These are phyloP conservation scores for Entelurus aequoreus DNA, from an alignment of 2,113 vertebrate genomes.

Conservation along the genomic window DNA sequence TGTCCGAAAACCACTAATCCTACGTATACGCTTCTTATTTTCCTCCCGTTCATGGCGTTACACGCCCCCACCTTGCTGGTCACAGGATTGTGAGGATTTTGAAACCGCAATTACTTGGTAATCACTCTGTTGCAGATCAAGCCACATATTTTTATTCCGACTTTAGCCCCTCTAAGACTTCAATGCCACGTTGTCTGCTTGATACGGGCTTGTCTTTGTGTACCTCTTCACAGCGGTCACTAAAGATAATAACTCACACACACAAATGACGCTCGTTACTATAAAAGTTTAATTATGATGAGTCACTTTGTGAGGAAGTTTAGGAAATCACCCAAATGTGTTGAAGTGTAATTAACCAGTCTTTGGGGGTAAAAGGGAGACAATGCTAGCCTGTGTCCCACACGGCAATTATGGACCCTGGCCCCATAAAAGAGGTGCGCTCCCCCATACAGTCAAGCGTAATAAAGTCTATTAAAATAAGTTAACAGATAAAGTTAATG, in stretches of 20 bases:
- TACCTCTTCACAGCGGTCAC: not conserved
- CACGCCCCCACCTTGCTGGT: too few species aligned
- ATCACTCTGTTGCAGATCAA: constrained; percentile 21
- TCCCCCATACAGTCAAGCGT: constrained; percentile 38
- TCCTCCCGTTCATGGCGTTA: too few species aligned
- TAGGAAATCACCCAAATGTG: constrained; percentile 13
- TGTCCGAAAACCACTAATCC: too few species aligned
- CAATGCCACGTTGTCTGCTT: constrained; percentile 1
- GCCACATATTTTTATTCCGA: not conserved
- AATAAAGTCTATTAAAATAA: constrained; percentile 35
- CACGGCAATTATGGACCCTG: constrained; percentile 38
- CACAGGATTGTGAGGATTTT: too few species aligned
- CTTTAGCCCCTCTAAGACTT: constrained; percentile 1
- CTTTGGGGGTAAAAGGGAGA: constrained; percentile 35
- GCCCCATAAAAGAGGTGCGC: constrained; percentile 50
- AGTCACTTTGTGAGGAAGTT: not conserved
- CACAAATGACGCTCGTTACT: not conserved
- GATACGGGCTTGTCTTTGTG: constrained; percentile 13
- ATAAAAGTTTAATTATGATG: not conserved
- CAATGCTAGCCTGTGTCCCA: constrained; percentile 46
- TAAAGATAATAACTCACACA: not conserved
- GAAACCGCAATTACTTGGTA: constrained; percentile 50
- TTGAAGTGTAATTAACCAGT: constrained; percentile 35
- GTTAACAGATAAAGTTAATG: constrained; percentile 26
- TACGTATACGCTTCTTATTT: too few species aligned